phyloP scores from a whole-genome alignment of 2,797 vertebrate species.

The Spea hammondii region DNA sequence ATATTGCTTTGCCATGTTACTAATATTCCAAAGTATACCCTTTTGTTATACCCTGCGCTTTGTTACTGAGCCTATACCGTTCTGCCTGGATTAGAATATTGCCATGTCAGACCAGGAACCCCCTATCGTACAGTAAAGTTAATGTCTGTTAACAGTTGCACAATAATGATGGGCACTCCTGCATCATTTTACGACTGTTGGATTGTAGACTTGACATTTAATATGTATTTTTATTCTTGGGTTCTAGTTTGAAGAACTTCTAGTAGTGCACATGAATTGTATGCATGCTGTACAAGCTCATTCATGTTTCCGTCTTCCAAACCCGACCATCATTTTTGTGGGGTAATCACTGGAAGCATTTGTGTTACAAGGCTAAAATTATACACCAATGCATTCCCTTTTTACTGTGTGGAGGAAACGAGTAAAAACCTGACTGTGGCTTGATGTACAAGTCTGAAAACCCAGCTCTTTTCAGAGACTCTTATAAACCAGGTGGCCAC shows the following conservation, averaged over 20 bases:
- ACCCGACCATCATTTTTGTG: neutral
- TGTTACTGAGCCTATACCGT: no score
- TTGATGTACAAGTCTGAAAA: neutral
- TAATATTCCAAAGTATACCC: no score
- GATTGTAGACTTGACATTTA: no score
- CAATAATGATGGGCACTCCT: no score
- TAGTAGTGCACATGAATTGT: neutral
- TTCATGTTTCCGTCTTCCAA: neutral
- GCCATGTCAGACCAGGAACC: no score
- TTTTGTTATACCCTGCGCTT: no score
- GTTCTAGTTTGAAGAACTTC: neutral
- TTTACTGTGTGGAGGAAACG: neutral
- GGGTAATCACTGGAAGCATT: neutral
- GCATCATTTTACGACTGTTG: no score
- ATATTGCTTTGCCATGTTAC: no score
- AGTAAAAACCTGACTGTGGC: constrained; percentile 3
- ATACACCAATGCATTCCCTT: neutral
- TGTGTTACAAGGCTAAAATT: neutral
- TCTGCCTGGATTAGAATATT: no score
- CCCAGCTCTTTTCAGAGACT: neutral
- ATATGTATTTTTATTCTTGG: no score
- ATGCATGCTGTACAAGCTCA: neutral
- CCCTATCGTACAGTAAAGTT: no score
- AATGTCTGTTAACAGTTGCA: no score
- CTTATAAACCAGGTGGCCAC: constrained; percentile 14